phyloP scores from a whole-genome alignment of 64 coral and sea anemone genomes.

The Platygyra sinensis region DNA sequence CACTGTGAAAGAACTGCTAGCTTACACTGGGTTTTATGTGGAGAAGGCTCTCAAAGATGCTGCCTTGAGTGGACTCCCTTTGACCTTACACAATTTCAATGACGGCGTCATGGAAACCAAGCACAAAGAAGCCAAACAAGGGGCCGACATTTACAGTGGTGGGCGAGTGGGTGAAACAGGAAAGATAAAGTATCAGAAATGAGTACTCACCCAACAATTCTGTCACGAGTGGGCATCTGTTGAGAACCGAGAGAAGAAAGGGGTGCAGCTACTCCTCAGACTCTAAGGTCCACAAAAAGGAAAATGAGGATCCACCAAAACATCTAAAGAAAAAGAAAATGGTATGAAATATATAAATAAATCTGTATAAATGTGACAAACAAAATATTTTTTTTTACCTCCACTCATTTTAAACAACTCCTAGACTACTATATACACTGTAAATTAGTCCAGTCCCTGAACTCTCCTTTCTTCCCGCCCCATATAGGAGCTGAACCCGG shows the following conservation, averaged over 20 bases:
- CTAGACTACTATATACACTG: slow-evolving; percentile 22
- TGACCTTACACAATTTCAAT: slow-evolving; percentile 25
- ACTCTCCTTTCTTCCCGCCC: no score
- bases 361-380: slow-evolving; percentile 22
- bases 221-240: slow-evolving; percentile 28
- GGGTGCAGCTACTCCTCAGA: slow-evolving; percentile 11
- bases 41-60: slow-evolving; percentile 49
- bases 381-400: no score
- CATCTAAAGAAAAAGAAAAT: slow-evolving; percentile 30
- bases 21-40: slow-evolving; percentile 10
- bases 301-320: slow-evolving; percentile 24
- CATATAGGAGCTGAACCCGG: no score
- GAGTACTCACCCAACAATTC: slow-evolving; percentile 44
- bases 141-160: slow-evolving; percentile 41
- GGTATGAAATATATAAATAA: slow-evolving; percentile 25
- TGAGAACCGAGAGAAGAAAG: slow-evolving; percentile 21
- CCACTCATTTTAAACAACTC: no score
- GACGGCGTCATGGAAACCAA: slow-evolving; percentile 48
- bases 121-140: slow-evolving; percentile 39
- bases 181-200: slow-evolving; percentile 26
- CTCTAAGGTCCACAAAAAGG: slow-evolving; percentile 14
- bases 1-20: slow-evolving; percentile 37
- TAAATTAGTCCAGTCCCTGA: no score
- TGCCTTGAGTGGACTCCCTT: slow-evolving; percentile 2
- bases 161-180: slow-evolving; percentile 18